These are phyloP conservation scores for Karalla daura DNA, from an alignment of 2,797 vertebrate genomes.

Conservation along the genomic window DNA sequence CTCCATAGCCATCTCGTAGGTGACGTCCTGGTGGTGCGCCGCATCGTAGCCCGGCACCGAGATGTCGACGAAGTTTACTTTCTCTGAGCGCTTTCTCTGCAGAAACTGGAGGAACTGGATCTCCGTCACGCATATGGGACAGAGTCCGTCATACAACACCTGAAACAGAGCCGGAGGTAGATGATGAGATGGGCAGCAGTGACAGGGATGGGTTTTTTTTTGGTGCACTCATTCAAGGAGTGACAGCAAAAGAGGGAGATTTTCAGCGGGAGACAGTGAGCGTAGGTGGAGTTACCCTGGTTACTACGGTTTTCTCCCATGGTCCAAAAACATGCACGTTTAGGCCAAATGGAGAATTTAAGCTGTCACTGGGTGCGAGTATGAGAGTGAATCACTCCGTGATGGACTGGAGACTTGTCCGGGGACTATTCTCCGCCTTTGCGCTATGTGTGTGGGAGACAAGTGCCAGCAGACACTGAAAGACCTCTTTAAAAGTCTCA, in stretches of 20 bases:
- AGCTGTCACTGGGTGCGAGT: no score
- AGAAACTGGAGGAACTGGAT: conserved; percentile 75
- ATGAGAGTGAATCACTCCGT: no score
- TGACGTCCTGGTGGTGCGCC: conserved; percentile 62
- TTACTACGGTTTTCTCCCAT: no score
- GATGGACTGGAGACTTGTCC: no score
- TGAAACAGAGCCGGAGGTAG: conserved; percentile 23
- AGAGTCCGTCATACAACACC: conserved; percentile 79
- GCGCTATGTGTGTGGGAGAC: no score
- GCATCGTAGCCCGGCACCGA: conserved; percentile 66
- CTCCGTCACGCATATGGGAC: conserved; percentile 78
- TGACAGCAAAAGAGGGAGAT: neutral
- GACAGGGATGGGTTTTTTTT: no score
- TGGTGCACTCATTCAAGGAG: neutral
- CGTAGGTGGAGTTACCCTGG: no score
- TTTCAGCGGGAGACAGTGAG: no score
- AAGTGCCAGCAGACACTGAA: neutral
- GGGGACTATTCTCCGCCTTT: no score
- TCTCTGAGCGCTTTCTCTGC: conserved; percentile 53
- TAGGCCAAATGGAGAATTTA: no score
- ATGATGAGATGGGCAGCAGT: neutral
- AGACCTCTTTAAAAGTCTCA: neutral
- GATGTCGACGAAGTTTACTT: conserved; percentile 74
- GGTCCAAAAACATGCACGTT: no score
- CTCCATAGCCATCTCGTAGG: conserved; percentile 78